Percentiles rank a stretch among this genome's conserved stretches.
These are phyloP conservation scores for Lamprotornis superbus DNA, from an alignment of 2,113 vertebrate genomes.

Conservation along the genomic window DNA sequence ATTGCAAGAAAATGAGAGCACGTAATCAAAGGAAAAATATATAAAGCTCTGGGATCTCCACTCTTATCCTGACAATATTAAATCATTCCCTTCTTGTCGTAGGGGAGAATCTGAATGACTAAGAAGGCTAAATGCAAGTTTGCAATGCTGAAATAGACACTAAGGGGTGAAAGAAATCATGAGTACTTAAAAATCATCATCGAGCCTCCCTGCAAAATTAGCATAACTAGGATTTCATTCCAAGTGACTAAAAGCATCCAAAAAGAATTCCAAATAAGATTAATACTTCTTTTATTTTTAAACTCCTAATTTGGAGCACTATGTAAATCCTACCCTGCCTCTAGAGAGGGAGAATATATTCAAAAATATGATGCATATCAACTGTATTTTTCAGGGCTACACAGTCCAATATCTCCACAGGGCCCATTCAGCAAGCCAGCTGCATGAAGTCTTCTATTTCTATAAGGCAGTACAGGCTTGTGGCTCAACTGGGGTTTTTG, in stretches of 20 bases:
- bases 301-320: not conserved
- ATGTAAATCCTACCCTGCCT: not conserved
- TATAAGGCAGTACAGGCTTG: not conserved
- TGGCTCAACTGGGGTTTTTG: not conserved
- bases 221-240: not conserved
- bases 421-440: not conserved
- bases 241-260: not conserved
- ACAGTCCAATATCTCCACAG: not conserved
- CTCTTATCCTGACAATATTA: not conserved
- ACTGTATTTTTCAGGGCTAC: not conserved
- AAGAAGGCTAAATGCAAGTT: conserved; percentile 16
- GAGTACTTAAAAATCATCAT: not conserved
- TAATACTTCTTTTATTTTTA: not conserved
- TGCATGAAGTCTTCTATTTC: not conserved
- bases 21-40: not conserved
- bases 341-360: not conserved
- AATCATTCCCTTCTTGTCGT: conserved; percentile 8
- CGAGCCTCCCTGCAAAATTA: not conserved
- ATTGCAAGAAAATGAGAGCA: not conserved
- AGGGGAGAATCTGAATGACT: not conserved
- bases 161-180: not conserved
- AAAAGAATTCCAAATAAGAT: not conserved
- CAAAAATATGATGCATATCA: not conserved
- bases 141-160: not conserved
- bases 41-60: not conserved